phyloP scores from a whole-genome alignment of 2,797 vertebrate species.

The Ctenopoma multispine region DNA sequence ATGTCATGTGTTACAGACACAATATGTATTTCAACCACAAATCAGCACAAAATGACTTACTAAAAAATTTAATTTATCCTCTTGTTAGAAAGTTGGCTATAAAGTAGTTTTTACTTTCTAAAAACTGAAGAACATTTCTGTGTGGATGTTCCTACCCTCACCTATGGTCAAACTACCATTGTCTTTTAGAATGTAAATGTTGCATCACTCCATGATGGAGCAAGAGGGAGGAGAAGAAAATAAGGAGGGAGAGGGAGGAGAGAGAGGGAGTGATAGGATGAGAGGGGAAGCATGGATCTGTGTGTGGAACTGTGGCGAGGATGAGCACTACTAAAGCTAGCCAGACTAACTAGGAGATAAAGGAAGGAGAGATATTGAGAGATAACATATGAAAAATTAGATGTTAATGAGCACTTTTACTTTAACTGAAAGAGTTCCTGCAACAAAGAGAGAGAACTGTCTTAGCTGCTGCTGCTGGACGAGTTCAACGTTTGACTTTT shows the following conservation, averaged over 20 bases:
- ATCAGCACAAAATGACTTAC: no score
- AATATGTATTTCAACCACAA: no score
- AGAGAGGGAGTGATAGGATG: neutral
- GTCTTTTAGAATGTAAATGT: conserved; percentile 9
- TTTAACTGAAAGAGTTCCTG: neutral
- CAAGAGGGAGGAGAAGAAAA: neutral
- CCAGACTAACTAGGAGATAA: neutral
- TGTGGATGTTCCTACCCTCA: no score
- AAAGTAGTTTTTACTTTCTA: neutral
- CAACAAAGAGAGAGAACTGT: neutral
- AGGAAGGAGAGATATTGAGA: neutral
- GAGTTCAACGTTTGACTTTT: neutral
- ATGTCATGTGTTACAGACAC: no score
- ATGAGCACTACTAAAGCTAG: neutral
- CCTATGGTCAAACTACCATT: neutral
- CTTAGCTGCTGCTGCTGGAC: neutral
- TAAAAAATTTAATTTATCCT: no score
- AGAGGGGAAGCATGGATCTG: conserved; percentile 1
- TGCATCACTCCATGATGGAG: neutral
- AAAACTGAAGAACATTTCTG: neutral
- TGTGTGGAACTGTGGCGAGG: conserved; percentile 3
- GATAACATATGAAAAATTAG: neutral
- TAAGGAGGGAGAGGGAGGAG: neutral
- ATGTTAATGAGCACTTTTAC: neutral
- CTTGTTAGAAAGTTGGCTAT: no score